phyloP scores from a whole-genome alignment of 2,888 invertebrate genomes.

The Argynnis bischoffii region DNA sequence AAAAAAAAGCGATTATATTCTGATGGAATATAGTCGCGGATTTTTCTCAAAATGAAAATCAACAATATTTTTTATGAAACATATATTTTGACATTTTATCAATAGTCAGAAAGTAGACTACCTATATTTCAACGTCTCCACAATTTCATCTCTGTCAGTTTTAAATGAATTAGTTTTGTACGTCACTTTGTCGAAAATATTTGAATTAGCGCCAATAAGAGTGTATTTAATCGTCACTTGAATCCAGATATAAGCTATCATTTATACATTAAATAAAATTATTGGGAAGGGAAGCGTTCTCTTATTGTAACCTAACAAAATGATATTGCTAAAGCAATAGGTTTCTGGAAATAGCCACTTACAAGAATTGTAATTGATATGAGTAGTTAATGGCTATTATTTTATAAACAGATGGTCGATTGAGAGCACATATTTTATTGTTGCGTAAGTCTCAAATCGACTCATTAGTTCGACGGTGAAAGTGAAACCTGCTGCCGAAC shows the following conservation, averaged over 20 bases:
- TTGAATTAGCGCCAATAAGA: conserved; percentile 55
- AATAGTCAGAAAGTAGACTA: background rate
- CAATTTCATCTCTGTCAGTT: conserved; percentile 38
- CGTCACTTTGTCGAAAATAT: conserved; percentile 39
- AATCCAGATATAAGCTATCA: background rate
- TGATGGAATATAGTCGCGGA: too few species aligned
- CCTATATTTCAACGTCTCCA: background rate
- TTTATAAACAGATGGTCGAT: conserved; percentile 9
- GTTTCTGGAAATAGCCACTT: too few species aligned
- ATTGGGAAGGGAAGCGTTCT: too few species aligned
- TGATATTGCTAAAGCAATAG: too few species aligned
- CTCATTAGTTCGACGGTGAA: conserved; percentile 61
- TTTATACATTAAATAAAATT: background rate
- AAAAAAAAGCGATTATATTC: too few species aligned
- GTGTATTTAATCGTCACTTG: too few species aligned
- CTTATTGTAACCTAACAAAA: too few species aligned
- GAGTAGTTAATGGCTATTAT: background rate
- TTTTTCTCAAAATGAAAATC: too few species aligned
- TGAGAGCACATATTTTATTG: conserved; percentile 42
- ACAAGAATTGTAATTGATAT: background rate
- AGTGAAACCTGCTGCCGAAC: conserved; percentile 70
- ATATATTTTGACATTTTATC: too few species aligned
- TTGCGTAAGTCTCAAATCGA: conserved; percentile 62
- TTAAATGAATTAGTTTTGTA: conserved; percentile 38
- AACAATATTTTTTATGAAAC: too few species aligned